Evolutionary conservation across 2,888 invertebrate species (phyloP).

Genomic region (Gortyna flavago): DNA sequence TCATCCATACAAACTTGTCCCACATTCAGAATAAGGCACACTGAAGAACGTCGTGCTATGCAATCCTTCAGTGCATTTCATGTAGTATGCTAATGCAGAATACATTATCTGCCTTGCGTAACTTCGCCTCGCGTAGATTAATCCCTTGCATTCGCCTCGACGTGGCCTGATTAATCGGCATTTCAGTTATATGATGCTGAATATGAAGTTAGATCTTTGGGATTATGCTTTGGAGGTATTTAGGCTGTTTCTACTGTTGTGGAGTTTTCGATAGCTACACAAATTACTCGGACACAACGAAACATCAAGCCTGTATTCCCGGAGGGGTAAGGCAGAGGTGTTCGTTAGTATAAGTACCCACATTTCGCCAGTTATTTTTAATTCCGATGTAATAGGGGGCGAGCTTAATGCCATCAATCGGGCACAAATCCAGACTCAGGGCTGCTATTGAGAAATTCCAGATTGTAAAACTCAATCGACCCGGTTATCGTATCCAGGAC

Average conservation of each 20-base stretch:
- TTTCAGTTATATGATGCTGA: conserved; percentile 36
- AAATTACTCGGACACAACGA: background rate
- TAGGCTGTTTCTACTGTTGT: background rate
- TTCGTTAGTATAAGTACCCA: background rate
- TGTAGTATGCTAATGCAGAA: conserved; percentile 64
- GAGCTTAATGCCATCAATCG: background rate
- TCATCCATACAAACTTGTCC: conserved; percentile 24
- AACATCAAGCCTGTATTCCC: background rate
- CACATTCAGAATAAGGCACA: conserved; percentile 40
- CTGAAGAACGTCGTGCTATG: conserved; percentile 40
- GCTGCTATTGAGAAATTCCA: background rate
- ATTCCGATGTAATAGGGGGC: background rate
- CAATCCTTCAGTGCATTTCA: conserved; percentile 55
- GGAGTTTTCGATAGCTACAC: background rate
- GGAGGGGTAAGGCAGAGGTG: background rate
- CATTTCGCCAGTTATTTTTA: background rate
- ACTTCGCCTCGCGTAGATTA: conserved; percentile 45
- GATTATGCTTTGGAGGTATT: conserved; percentile 18
- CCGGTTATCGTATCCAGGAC: background rate
- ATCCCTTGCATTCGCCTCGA: conserved; percentile 28
- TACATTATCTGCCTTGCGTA: conserved; percentile 56
- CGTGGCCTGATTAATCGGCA: conserved; percentile 45
- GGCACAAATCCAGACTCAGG: background rate
- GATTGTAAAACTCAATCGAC: background rate
- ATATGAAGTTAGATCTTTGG: conserved; percentile 10